Evolutionary conservation across 2,797 vertebrate genomes (phyloP), one percentile per base, ranked within the genome.

Genomic region (Etheostoma nigrum): DNA sequence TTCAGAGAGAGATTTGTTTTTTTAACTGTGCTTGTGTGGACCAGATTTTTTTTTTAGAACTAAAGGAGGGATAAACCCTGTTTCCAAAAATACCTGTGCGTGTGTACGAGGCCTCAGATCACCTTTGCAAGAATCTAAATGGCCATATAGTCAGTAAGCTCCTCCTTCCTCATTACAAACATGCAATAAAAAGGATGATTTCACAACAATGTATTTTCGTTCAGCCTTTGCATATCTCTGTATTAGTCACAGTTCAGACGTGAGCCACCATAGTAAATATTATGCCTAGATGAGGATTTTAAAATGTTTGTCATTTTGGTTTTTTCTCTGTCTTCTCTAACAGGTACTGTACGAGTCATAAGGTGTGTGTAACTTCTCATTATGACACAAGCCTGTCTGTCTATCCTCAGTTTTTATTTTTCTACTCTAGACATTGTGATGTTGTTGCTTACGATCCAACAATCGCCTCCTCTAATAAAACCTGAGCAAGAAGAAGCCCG

Each of bases 321-420:
- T 18, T 2, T 72, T 18, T 40, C n/a, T 68, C 15, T 83, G 15
- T 58, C 21, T 44, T 47, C 76, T 5, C 66, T 85, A 58, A 4
- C 81, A 85, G 87, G 78, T 89, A 40, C 36, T 40, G 36, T 10
- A 69, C 67, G 69, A 53, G 27, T n/a, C 5, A 23, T 4, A 14
- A 27, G 1, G 6, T 4, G 6, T 36, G 1, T 21, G 6, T 16
- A 0, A 45, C 44, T 67, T 63, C 14, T 68, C n/a, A 8, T 21
- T 40, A 40, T 44, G 6, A 55, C 10, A 33, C 0, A 0, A 11
- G 59, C 7, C 7, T 66, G 25, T 0, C 18, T 25, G 9, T 62
- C 57, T 14, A 0, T 6, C 15, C n/a, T 47, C 15, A n/a, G 0
- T 21, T 21, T 51, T 44, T 21, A 1, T 47, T 74, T 42, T 63